Evolutionary conservation across 37 sponge, comb jelly and placozoan species (phyloP), one percentile per base, ranked within the genome.

Genomic region (Oscarella lobularis): DNA sequence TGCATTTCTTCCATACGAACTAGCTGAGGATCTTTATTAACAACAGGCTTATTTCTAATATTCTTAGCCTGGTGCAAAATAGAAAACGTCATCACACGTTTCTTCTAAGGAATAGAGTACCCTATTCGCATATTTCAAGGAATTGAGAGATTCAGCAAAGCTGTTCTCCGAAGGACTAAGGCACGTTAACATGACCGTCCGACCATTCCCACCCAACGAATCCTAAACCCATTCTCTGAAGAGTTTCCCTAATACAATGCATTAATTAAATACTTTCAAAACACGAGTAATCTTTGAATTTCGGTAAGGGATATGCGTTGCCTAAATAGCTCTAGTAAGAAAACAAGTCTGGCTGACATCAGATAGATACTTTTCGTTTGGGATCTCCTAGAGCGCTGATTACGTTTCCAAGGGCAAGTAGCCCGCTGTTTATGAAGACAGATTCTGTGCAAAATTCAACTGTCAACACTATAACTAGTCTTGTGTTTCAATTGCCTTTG

Each of bases 351-450:
- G n/a, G n/a, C n/a, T n/a, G n/a, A n/a, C n/a, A n/a, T n/a, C n/a
- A n/a, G n/a, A n/a, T n/a, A 27, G 20, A 48, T 48, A 48, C 60
- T 20, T 20, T 48, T 48, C 60, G 9, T 20, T 48, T 48, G 9
- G 60, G 60, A 77, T 91, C 95, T 6, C 99, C 99, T 0, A 98
- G 87, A 72, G 95, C 95, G 79, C 92, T 91, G 77, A 98, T 98
- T 9, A 98, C 99, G 81, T 98, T 98, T 3, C 99, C 99, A 31
- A 98, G 89, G 9, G 99, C 87, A 27, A 98, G 84, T 20, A 48
- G 20, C 14, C 60, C 60, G 14, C 14, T 48, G 20, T 48, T 48
- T 27, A 48, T 48, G 20, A 48, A 48, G 9, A 48, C 20, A 27
- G 60, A 48, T 48, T 48, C 60, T 48, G 20, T 48, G 20, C 60